Percentiles rank a stretch among this genome's conserved stretches.
phyloP scores from a whole-genome alignment of 2,888 invertebrate genomes.

The Globia sparganii region DNA sequence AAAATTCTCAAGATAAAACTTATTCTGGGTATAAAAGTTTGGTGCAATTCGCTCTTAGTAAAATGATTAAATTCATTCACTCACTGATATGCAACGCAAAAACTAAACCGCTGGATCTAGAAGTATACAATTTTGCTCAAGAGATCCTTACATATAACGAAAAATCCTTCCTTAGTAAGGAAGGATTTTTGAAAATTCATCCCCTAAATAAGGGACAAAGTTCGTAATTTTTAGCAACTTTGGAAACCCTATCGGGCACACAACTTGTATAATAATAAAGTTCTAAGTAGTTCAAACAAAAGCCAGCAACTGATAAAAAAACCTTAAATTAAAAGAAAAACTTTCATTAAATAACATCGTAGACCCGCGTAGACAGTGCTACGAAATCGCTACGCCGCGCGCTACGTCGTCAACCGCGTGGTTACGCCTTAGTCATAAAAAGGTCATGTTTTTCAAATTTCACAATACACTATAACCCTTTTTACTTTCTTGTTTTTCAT shows the following conservation, averaged over 20 bases:
- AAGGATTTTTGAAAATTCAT: not conserved
- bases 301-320: slow-evolving; percentile 2
- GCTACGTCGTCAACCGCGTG: slow-evolving; percentile 20
- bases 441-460: slow-evolving; percentile 23
- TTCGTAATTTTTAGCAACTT: not conserved
- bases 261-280: not conserved
- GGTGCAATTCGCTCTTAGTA: no score
- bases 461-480: slow-evolving; percentile 7
- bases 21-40: no score
- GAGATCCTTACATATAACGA: not conserved
- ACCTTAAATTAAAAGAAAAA: slow-evolving; percentile 4
- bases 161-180: no score
- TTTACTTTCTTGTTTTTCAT: slow-evolving; percentile 14
- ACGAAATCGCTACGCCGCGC: slow-evolving; percentile 46
- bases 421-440: slow-evolving; percentile 25
- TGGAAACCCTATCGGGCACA: not conserved
- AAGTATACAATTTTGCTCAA: not conserved
- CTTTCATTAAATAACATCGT: slow-evolving; percentile 20
- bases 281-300: not conserved
- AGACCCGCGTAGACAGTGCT: slow-evolving; percentile 44
- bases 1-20: no score
- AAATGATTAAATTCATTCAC: not conserved
- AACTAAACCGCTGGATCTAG: not conserved
- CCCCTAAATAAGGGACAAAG: not conserved
- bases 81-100: not conserved